phyloP scores from a whole-genome alignment of 2,797 vertebrate species.

The Clangula hyemalis region DNA sequence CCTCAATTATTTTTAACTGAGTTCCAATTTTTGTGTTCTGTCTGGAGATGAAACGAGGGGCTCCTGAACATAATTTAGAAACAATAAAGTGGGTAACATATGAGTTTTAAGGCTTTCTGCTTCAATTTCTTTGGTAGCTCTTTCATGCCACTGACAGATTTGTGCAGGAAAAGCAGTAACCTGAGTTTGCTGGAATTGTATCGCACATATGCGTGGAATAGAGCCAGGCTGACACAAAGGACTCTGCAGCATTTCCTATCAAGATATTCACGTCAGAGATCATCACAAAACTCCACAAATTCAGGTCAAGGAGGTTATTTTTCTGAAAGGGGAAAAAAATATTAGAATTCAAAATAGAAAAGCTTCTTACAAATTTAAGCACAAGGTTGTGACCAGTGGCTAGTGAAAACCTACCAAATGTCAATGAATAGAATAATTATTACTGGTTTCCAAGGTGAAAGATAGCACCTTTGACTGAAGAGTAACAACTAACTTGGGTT shows the following conservation, averaged over 20 bases:
- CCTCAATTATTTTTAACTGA: neutral
- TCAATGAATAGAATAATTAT: slow-evolving; percentile 32
- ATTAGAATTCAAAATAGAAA: neutral
- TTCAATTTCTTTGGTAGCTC: slow-evolving; percentile 21
- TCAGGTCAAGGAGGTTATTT: slow-evolving; percentile 14
- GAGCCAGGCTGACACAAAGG: slow-evolving; percentile 8
- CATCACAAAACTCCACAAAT: slow-evolving; percentile 23
- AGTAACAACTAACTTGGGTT: slow-evolving; percentile 31
- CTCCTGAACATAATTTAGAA: neutral
- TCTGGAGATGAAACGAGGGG: neutral
- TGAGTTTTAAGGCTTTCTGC: slow-evolving; percentile 44
- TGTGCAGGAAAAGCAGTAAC: neutral
- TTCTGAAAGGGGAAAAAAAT: slow-evolving; percentile 4
- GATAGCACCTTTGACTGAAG: slow-evolving; percentile 37
- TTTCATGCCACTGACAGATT: slow-evolving; percentile 30
- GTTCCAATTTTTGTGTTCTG: neutral
- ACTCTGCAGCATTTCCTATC: neutral
- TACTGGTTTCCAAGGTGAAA: slow-evolving; percentile 47
- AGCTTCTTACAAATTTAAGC: slow-evolving; percentile 14
- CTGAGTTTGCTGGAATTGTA: neutral
- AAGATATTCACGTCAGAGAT: neutral
- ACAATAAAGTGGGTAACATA: neutral
- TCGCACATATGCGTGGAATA: neutral
- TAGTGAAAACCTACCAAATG: slow-evolving; percentile 6
- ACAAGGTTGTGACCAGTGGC: neutral